Evolutionary conservation across 1,140 invertebrate species (phyloP), one percentile per base, ranked within the genome.

Genomic region (Monochamus saltuarius): DNA sequence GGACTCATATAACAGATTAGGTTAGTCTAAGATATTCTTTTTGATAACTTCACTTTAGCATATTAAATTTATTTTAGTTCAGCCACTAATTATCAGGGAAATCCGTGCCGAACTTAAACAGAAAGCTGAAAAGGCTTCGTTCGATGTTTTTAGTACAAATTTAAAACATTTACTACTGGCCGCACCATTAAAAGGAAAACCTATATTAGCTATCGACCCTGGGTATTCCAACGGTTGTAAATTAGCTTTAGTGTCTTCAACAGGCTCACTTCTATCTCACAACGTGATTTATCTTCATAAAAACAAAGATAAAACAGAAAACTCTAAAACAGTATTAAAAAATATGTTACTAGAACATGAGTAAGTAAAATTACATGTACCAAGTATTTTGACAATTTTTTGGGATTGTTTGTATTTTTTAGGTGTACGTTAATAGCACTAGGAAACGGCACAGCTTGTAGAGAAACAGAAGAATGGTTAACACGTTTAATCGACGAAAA

Each of bases 151-250:
- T 78, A 86, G 86, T 4, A 81, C 79, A 2, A 97, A 97, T 77
- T 76, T 97, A 19, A 91, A 92, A 69, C 86, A 91, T 45, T 53
- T 96, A 39, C 75, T 97, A 3, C 73, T 96, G 3, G 85, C 83
- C 19, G 84, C 89, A 11, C 92, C 94, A 0, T 78, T 94, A 1
- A 86, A 89, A 73, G 90, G 90, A n/a, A 84, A 87, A 74, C 79
- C 80, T 1, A 89, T 96, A 43, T 73, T 93, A 10, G 93, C 91
- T 0, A 83, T 97, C 39, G 94, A 97, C 83, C 94, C 94, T 2
- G 89, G 94, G 0, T 95, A 89, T 73, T 80, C 73, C 54, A 86
- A 92, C 71, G 94, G 94, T 2, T 96, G 93, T 73, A 96, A 97
- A 82, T 72, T 91, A 53, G 89, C 88, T 7, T 75, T 90, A 1